Evolutionary conservation across 1,140 invertebrate genomes (phyloP), one percentile per base, ranked within the genome.

Genomic region (Drosophila obscura): DNA sequence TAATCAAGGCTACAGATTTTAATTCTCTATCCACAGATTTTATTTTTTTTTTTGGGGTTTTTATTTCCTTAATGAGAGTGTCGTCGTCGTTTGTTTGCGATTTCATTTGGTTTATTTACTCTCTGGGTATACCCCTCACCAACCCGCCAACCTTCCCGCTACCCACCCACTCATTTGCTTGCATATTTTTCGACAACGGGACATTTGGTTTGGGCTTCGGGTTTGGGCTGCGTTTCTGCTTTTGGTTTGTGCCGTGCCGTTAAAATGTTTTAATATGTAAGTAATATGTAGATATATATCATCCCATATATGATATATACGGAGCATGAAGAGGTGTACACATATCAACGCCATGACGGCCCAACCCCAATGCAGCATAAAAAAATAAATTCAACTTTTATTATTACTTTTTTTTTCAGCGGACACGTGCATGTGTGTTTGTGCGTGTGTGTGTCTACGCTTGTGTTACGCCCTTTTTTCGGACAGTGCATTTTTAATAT

Each of bases 401-500:
- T 85, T 84, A 84, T 84, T 87, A 85, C 68, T 45, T 53, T 57
- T 58, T 24, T 24, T 24, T 24, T 24, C 52, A 49, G n/a, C 9
- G 51, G 60, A 49, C 48, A 41, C 55, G 62, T 63, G 72, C 73
- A 76, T 57, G 59, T 50, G 56, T 66, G 55, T 61, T 15, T 60
- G 50, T 52, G 35, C 55, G 39, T 13, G 31, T 41, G 43, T 46
- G 51, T 44, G 50, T 60, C 61, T 59, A 19, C 26, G 72, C 51
- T 61, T 76, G 62, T 84, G 81, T 74, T 66, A 76, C 75, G 79
- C 82, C 83, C 79, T 87, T 87, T 78, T 77, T 83, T 87, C 83
- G 82, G 82, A 87, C 82, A 87, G 78, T 87, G 82, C 82, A 87
- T 87, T 87, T 87, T 87, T 87, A 87, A 87, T 87, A 87, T 87